phyloP scores from a whole-genome alignment of 2,113 vertebrate species.

The Mastomys natalensis region DNA sequence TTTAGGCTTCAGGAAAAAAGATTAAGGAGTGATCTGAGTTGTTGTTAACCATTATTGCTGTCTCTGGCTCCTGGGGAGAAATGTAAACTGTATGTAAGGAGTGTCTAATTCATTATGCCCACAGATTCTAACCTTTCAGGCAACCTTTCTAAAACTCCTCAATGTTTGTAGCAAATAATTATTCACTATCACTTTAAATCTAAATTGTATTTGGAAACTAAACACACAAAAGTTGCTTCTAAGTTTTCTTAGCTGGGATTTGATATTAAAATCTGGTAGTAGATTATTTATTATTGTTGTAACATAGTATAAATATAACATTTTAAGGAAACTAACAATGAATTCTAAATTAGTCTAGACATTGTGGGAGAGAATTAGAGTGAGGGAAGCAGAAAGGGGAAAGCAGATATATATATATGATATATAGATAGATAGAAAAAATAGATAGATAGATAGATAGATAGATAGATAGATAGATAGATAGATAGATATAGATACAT shows the following conservation, averaged over 20 bases:
- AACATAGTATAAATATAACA: not conserved
- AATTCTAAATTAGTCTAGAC: not conserved
- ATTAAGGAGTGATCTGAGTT: constrained; percentile 25
- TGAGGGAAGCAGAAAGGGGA: not conserved
- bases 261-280: not conserved
- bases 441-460: not conserved
- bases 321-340: not conserved
- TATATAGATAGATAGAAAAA: not conserved
- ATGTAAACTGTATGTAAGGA: not conserved
- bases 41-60: not conserved
- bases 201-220: not conserved
- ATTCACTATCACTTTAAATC: not conserved
- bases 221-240: not conserved
- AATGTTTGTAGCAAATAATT: not conserved
- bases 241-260: not conserved
- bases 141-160: not conserved
- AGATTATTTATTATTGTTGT: not conserved
- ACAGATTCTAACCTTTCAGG: constrained; percentile 11
- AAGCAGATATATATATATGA: no score
- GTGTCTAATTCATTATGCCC: not conserved
- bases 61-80: constrained; percentile 26
- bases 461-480: not conserved
- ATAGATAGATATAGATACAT: not conserved
- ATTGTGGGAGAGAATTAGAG: not conserved
- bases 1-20: constrained; percentile 62